Evolutionary conservation across 2,113 vertebrate species (phyloP), one percentile per base, ranked within the genome.

Genomic region (Malaclemys terrapin): DNA sequence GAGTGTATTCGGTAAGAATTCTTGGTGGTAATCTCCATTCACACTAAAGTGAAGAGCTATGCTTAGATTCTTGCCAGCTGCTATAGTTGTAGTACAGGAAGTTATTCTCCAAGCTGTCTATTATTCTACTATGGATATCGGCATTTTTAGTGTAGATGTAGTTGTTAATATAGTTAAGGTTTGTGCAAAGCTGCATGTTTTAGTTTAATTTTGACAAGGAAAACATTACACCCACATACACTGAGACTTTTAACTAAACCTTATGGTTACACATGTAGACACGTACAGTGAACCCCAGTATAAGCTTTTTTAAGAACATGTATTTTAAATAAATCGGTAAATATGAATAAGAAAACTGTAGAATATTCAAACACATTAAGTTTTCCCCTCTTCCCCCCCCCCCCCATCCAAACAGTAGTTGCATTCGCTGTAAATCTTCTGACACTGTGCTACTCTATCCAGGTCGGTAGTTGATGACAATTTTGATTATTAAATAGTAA

Each of bases 31-130:
- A n/a, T 2, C 9, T 75, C 85, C 57, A 65, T 9, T 22, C 8
- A 0, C 29, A 24, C 85, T 93, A 7, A 25, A 87, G 3, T 78
- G 59, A 90, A 87, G 54, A 52, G 8, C 53, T 87, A 27, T 80
- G 14, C 57, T 91, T 91, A 57, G n/a, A 42, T 82, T 89, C 38
- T 80, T 83, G 42, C 85, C 27, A 85, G 19, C 38, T 79, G 13
- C 80, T 90, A 7, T 4, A 83, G 42, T 16, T 87, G 56, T 65
- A 20, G 17, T n/a, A 69, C 35, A 38, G 65, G 20, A 69, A 20
- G 8, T 38, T 38, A n/a, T 38, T 72, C 19, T 38, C n/a, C n/a
- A 38, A 38, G 19, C 65, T 65, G 31, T 65, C 62, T n/a, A 35
- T 62, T 62, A 12, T 69, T 65, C 16, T n/a, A 69, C 65, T n/a